These are phyloP conservation scores for Strongylocentrotus purpuratus DNA, from an alignment of 35 echinoderm and acorn worm species.

Conservation along the genomic window DNA sequence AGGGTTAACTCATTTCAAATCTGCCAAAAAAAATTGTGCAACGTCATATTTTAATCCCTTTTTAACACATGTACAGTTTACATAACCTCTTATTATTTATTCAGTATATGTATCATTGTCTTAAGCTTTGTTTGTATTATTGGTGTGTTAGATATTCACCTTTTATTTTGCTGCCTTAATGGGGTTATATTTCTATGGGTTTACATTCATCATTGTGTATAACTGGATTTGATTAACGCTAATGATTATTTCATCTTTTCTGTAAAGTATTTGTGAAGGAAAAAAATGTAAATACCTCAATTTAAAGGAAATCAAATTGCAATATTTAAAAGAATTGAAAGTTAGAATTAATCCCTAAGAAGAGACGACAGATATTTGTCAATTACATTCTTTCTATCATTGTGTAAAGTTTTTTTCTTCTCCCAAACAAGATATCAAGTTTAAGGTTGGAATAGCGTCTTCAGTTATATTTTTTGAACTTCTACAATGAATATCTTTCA, in stretches of 20 bases:
- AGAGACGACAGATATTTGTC: too few species aligned
- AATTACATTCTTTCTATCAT: too few species aligned
- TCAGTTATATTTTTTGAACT: too few species aligned
- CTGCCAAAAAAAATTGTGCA: not conserved
- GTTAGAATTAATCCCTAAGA: too few species aligned
- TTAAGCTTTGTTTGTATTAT: not conserved
- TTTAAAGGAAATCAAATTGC: too few species aligned
- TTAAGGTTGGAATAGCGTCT: too few species aligned
- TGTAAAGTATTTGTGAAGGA: too few species aligned
- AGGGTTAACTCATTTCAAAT: not conserved
- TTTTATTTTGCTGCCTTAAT: not conserved
- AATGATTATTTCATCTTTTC: not conserved
- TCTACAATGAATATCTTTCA: too few species aligned
- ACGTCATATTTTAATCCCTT: not conserved
- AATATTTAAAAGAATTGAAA: too few species aligned
- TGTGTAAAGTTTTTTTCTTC: too few species aligned
- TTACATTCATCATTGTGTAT: not conserved
- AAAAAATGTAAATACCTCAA: too few species aligned
- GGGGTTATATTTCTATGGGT: not conserved
- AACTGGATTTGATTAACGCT: not conserved
- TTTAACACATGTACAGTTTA: not conserved
- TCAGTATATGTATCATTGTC: not conserved
- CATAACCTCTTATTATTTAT: not conserved
- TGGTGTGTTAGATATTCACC: not conserved
- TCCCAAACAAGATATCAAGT: too few species aligned